These are phyloP conservation scores for Andrena cerasifolii DNA, from an alignment of 1,140 invertebrate species.

Conservation along the genomic window DNA sequence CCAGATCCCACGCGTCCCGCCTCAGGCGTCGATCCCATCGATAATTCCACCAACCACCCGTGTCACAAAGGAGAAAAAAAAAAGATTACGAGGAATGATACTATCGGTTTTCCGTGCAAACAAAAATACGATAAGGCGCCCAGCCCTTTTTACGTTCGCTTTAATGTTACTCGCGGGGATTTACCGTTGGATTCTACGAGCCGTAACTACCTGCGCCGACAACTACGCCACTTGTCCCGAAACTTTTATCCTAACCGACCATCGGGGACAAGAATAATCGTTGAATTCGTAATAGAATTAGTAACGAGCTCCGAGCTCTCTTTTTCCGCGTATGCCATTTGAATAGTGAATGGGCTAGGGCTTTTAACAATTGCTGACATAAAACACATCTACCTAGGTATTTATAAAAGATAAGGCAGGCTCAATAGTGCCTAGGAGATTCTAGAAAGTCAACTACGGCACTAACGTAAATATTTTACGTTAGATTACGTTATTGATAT, in stretches of 20 bases:
- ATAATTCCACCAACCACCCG: background rate
- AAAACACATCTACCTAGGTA: background rate
- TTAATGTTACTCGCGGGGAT: slow-evolving; percentile 23
- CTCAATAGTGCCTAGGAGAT: background rate
- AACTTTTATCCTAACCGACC: background rate
- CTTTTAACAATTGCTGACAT: background rate
- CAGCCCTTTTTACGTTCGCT: slow-evolving; percentile 33
- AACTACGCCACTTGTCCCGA: background rate
- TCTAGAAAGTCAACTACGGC: background rate
- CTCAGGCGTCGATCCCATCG: background rate
- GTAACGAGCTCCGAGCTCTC: too few relatives aligned
- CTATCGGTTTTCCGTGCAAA: slow-evolving; percentile 55
- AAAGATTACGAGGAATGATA: slow-evolving; percentile 29
- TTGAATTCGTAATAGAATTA: too few relatives aligned
- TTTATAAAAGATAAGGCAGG: too few relatives aligned
- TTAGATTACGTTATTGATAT: background rate
- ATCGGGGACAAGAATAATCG: background rate
- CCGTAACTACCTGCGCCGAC: background rate
- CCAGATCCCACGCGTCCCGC: background rate
- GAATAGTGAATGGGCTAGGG: background rate
- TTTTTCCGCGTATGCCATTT: too few relatives aligned
- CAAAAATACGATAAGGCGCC: slow-evolving; percentile 47
- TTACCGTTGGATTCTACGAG: slow-evolving; percentile 26
- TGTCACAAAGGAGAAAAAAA: background rate
- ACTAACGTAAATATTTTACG: background rate